phyloP scores from a whole-genome alignment of 2,797 vertebrate species.

The Pteropus rufus region DNA sequence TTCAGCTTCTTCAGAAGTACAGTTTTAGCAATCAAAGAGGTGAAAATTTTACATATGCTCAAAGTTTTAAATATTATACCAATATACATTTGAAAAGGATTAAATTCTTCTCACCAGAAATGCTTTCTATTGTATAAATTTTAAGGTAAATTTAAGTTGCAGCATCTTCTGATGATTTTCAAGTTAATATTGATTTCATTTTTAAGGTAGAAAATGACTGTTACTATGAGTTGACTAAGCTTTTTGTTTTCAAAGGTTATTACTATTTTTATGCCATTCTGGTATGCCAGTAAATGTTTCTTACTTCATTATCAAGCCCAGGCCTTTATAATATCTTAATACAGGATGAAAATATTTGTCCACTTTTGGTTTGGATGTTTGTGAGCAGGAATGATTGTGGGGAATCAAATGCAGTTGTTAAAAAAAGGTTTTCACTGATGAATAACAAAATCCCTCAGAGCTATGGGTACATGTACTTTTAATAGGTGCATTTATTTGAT shows the following conservation, averaged over 20 bases:
- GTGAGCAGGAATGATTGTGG: slow-evolving; percentile 34
- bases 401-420: not conserved
- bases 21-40: not conserved
- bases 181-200: slow-evolving; percentile 8
- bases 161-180: not conserved
- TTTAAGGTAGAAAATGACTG: not conserved
- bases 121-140: slow-evolving; percentile 15
- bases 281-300: slow-evolving; percentile 44
- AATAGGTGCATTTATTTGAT: slow-evolving; percentile 34
- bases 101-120: slow-evolving; percentile 1
- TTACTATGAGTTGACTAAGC: slow-evolving; percentile 19
- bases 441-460: slow-evolving; percentile 33
- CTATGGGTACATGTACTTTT: not conserved
- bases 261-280: slow-evolving; percentile 38
- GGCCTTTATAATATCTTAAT: slow-evolving; percentile 29
- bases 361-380: slow-evolving; percentile 45
- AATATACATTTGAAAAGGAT: not conserved
- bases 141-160: not conserved
- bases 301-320: slow-evolving; percentile 31
- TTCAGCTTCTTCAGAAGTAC: not conserved
- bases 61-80: not conserved
- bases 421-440: not conserved
- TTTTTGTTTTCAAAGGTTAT: slow-evolving; percentile 41
- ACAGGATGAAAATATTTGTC: slow-evolving; percentile 1
- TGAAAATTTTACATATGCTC: not conserved